These are phyloP conservation scores for Notamacropus eugenii DNA, from an alignment of 2,797 vertebrate genomes.

Conservation along the genomic window DNA sequence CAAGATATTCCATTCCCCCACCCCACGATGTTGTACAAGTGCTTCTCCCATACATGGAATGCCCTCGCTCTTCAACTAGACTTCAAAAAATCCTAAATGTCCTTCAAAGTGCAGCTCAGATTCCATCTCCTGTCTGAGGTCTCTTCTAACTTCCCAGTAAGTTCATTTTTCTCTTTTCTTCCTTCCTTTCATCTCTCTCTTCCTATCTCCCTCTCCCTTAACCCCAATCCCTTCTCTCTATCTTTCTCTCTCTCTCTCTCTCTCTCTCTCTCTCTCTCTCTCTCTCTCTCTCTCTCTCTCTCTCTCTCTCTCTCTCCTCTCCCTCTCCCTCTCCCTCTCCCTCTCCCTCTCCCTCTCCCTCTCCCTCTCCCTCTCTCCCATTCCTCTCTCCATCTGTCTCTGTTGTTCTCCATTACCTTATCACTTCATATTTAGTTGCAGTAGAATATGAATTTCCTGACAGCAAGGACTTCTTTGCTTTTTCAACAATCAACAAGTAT, in stretches of 20 bases:
- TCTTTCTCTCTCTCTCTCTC: too few species aligned
- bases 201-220: too few species aligned
- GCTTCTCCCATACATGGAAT: not conserved
- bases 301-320: not conserved
- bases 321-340: too few species aligned
- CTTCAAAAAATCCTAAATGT: not conserved
- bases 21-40: not conserved
- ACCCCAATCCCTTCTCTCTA: too few species aligned
- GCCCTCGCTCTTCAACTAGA: not conserved
- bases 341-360: rapidly evolving
- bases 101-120: not conserved
- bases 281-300: not conserved
- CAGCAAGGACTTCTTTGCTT: not conserved
- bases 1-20: not conserved
- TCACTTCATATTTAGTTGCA: too few species aligned
- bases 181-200: too few species aligned
- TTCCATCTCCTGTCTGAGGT: not conserved
- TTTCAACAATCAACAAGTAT: too few species aligned
- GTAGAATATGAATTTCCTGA: not conserved
- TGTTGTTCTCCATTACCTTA: not conserved
- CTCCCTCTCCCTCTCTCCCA: not conserved
- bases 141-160: not conserved
- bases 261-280: too few species aligned
- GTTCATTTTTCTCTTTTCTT: not conserved
- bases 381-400: not conserved